Conservation (phyloP, 2,113 vertebrate genomes). For the Smithornis capensis region DNA sequence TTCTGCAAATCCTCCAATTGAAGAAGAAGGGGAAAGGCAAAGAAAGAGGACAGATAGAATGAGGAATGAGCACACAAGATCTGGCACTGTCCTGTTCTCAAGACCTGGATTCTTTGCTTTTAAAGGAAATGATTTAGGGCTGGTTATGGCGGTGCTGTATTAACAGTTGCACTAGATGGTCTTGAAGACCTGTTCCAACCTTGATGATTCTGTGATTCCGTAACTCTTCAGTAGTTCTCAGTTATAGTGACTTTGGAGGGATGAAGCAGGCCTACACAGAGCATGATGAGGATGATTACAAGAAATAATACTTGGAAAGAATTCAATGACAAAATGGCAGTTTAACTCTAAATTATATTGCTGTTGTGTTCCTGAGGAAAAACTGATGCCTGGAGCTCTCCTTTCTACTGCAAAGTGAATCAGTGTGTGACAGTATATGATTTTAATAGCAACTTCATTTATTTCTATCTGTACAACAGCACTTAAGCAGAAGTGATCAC, state of each 20-base stretch:
- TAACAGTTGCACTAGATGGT: not conserved
- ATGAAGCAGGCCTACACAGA: not conserved
- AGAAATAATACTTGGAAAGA: not conserved
- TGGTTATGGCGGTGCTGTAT: not conserved
- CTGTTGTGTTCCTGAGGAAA: not conserved
- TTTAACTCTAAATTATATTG: conserved; percentile 12
- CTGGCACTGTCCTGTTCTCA: not conserved
- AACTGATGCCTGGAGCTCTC: not conserved
- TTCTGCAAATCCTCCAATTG: not conserved
- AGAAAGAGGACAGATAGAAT: not conserved
- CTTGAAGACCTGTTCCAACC: not conserved
- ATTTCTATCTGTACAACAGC: not conserved
- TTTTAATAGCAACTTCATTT: conserved; percentile 24
- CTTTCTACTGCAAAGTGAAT: not conserved
- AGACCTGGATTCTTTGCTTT: not conserved
- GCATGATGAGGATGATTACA: not conserved
- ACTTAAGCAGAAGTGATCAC: not conserved
- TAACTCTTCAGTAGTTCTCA: not conserved
- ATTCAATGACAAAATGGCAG: not conserved
- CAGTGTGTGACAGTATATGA: not conserved
- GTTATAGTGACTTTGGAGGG: not conserved
- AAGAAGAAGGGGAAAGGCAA: not conserved
- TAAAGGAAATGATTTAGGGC: not conserved
- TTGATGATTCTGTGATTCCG: not conserved
- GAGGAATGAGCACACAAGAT: not conserved